phyloP scores from a whole-genome alignment of 2,113 vertebrate genomes.

The Hemichromis elongatus region DNA sequence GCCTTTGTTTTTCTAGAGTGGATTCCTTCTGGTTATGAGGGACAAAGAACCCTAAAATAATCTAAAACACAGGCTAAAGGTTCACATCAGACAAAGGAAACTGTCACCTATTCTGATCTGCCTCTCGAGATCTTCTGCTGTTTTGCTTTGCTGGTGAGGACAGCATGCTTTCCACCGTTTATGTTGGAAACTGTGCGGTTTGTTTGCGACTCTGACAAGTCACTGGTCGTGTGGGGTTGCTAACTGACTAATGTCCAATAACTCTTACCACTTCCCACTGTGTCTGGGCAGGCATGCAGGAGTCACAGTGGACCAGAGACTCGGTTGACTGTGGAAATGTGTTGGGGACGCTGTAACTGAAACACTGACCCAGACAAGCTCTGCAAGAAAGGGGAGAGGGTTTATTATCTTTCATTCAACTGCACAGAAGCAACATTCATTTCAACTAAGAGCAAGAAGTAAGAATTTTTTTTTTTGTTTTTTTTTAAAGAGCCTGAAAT shows the following conservation, averaged over 20 bases:
- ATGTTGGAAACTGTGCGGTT: conserved; percentile 22
- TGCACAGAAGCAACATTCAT: neutral
- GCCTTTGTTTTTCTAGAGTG: conserved; percentile 45
- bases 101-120: neutral
- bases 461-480: neutral
- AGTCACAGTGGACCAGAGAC: conserved; percentile 97
- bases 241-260: conserved; percentile 27
- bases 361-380: conserved; percentile 96
- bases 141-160: neutral
- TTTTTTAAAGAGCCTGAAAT: neutral
- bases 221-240: conserved; percentile 3
- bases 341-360: conserved; percentile 99
- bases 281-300: conserved; percentile 95
- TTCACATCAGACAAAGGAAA: neutral
- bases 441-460: neutral
- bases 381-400: conserved; percentile 66
- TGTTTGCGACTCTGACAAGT: conserved; percentile 22
- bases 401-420: neutral
- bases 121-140: neutral
- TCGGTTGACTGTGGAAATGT: conserved; percentile 98
- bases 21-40: conserved; percentile 29
- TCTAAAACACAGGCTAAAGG: neutral
- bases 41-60: conserved; percentile 19
- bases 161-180: neutral
- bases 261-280: conserved; percentile 98